Percentiles rank a stretch among this genome's conserved stretches.
Conservation (phyloP, 2,113 vertebrate genomes). For the Orcinus orca region DNA sequence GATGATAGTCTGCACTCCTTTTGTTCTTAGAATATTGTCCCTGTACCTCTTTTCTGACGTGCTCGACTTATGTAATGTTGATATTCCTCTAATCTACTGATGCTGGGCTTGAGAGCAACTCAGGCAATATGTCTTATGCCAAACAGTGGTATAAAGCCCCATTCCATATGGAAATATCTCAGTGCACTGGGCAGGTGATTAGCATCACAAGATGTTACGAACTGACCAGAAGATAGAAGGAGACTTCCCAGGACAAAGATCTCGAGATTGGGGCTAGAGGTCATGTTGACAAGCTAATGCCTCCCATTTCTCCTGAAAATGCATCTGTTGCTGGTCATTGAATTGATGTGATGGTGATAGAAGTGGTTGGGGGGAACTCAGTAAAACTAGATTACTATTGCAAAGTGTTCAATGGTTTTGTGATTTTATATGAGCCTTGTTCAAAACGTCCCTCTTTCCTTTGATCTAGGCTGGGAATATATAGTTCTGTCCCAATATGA, state of each 20-base stretch:
- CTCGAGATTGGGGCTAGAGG: not conserved
- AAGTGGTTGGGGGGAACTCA: not conserved
- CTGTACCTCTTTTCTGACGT: not conserved
- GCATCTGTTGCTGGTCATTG: not conserved
- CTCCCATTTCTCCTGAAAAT: not conserved
- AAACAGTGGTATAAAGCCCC: not conserved
- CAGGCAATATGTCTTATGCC: not conserved
- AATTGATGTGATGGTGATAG: not conserved
- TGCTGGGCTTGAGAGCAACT: not conserved
- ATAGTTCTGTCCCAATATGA: not conserved
- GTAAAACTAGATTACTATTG: not conserved
- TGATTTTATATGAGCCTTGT: not conserved
- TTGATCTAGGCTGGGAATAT: not conserved
- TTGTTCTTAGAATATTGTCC: not conserved
- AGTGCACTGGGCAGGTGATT: not conserved
- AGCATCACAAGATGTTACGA: not conserved
- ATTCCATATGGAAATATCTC: not conserved
- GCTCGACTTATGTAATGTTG: not conserved
- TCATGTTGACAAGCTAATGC: not conserved
- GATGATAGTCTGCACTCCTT: not conserved
- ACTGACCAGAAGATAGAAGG: not conserved
- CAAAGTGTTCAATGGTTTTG: not conserved
- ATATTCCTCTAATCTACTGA: not conserved
- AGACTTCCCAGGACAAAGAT: not conserved
- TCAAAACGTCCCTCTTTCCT: not conserved